A percentile compares a stretch with the other conserved stretches of the same genome.
These are phyloP conservation scores for Anolis carolinensis DNA, from an alignment of 2,113 vertebrate genomes.

Conservation along the genomic window DNA sequence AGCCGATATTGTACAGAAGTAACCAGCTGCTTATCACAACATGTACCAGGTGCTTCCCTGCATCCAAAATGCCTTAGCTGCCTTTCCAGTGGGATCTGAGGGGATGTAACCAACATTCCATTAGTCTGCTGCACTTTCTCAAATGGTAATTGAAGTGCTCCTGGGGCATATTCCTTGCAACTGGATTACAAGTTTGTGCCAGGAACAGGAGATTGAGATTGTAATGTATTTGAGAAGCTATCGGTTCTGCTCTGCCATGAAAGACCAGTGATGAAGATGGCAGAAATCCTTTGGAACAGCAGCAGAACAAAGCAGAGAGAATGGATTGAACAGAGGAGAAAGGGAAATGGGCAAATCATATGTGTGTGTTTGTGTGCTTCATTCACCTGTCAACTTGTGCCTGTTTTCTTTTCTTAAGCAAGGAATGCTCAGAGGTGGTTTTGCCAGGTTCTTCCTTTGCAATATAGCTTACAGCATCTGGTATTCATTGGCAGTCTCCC, in stretches of 20 bases:
- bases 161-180: background rate
- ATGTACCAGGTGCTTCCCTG: slow-evolving; percentile 13
- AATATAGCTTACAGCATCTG: too few species aligned
- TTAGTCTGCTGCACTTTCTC: slow-evolving; percentile 24
- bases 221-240: background rate
- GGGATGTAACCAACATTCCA: slow-evolving; percentile 17
- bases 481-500: too few species aligned
- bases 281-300: background rate
- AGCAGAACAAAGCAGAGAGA: background rate
- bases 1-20: slow-evolving; percentile 21
- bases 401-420: too few species aligned
- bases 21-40: slow-evolving; percentile 19
- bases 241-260: background rate
- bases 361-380: too few species aligned
- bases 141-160: slow-evolving; percentile 16
- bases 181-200: slow-evolving; percentile 3
- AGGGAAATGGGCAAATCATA: background rate
- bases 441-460: too few species aligned
- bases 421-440: too few species aligned
- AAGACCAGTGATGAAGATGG: background rate
- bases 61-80: background rate
- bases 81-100: background rate
- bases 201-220: slow-evolving; percentile 1
- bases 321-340: background rate
- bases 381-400: too few species aligned